Base-by-base conservation (phyloP, 2,113 vertebrate species). In the Channa argus region DNA sequence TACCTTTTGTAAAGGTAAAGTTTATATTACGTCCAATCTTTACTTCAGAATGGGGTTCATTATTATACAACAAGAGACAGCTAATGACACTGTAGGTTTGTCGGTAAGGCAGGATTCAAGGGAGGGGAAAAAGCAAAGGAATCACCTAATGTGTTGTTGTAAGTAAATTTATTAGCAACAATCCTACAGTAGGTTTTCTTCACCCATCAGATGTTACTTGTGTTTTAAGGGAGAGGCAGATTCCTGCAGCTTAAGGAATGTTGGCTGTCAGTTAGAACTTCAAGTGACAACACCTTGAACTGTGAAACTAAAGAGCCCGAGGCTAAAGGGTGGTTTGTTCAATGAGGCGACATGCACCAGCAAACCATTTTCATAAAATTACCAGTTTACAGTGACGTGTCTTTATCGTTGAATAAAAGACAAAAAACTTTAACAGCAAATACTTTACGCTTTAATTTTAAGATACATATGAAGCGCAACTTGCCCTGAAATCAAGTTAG, bases 201-300 rank as follows among this genome's bases (percentile, higher is more conserved):
- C 3, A 41, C 36, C 11, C 38, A 73, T 11, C n/a, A 55, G 14
- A 41, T 55, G 55, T 5, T 37, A 34, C 53, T 33, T n/a, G 14
- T 74, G 15, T 49, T 24, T 8, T 36, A 70, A 14, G 14, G 54
- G 15, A 49, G 33, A 36, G 12, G 45, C 6, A 14, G 10, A 39
- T 43, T 51, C 4, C 43, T 54, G 36, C 24, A 70, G 36, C 33
- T n/a, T 55, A 46, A 61, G 72, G 77, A 86, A 86, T 77, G 79
- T 9, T 61, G 8, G 3, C 8, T 69, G 61, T 77, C 64, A 34
- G 15, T 73, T 39, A 14, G 24, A 51, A 12, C 43, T 79, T 70
- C 8, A 38, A 34, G 15, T 36, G 52, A 63, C 60, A 71, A 77
- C 72, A 90, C 74, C 73, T 83, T 85, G n/a, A 61, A 61, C 61